Evolutionary conservation across 1,140 invertebrate genomes (phyloP).

Genomic region (Grapholita molesta): DNA sequence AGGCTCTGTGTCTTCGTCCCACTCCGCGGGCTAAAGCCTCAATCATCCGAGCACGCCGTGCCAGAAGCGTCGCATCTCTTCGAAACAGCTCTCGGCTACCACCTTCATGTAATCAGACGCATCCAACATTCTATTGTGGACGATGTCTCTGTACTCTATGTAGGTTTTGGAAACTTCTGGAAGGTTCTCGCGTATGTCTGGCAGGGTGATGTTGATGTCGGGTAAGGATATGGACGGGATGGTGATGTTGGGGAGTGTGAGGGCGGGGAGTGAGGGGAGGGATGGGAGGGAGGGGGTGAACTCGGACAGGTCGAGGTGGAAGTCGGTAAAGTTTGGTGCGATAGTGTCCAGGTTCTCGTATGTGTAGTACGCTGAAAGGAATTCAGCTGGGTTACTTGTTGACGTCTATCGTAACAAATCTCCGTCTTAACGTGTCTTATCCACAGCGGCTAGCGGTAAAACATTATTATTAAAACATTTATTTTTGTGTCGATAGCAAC

Average conservation of each 20-base stretch:
- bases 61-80: slow-evolving; percentile 61
- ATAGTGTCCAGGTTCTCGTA: slow-evolving; percentile 70
- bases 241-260: slow-evolving; percentile 41
- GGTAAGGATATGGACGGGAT: no score
- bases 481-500: no score
- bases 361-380: slow-evolving; percentile 71
- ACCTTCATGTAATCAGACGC: slow-evolving; percentile 59
- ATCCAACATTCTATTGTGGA: slow-evolving; percentile 60
- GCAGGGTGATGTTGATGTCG: slow-evolving; percentile 60
- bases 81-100: slow-evolving; percentile 60
- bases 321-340: slow-evolving; percentile 66
- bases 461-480: no score
- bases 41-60: slow-evolving; percentile 52
- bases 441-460: no score
- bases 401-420: no score
- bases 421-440: no score
- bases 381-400: slow-evolving; percentile 22
- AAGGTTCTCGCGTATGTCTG: slow-evolving; percentile 48
- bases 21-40: no score
- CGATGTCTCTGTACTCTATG: slow-evolving; percentile 61
- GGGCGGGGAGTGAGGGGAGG: slow-evolving; percentile 16
- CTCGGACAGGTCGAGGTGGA: slow-evolving; percentile 53
- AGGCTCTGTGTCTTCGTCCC: no score
- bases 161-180: slow-evolving; percentile 60
- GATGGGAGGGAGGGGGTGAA: slow-evolving; percentile 33